A percentile compares a stretch with the other conserved stretches of the same genome.
Conservation (phyloP, 2,113 vertebrate genomes). For the Entomyzon cyanotis region DNA sequence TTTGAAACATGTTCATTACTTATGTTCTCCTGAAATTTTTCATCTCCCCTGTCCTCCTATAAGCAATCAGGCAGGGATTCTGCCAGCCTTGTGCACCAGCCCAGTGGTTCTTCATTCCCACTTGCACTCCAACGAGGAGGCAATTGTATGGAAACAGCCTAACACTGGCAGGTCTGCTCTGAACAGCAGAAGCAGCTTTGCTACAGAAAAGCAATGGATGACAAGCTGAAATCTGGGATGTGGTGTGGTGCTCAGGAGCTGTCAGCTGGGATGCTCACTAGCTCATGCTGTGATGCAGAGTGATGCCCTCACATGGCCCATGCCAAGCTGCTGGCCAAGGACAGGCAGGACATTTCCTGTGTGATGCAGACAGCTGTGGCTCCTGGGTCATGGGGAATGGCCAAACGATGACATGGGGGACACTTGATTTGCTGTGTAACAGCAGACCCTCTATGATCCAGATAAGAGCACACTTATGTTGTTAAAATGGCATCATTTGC, state of each 20-base stretch:
- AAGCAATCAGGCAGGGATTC: neutral
- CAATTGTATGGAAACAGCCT: neutral
- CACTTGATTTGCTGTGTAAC: neutral
- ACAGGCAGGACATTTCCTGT: neutral
- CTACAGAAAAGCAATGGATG: neutral
- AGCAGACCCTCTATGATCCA: neutral
- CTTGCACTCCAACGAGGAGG: accelerated
- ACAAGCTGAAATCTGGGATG: neutral
- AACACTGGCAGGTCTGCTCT: neutral
- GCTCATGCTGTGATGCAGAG: neutral
- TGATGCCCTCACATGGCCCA: neutral
- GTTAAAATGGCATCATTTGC: neutral
- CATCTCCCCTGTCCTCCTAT: neutral
- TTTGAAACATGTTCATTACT: neutral
- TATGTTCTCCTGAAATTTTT: neutral
- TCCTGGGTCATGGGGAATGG: neutral
- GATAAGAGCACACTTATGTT: neutral
- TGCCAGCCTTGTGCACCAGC: neutral
- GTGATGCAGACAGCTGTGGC: neutral
- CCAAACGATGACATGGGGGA: neutral
- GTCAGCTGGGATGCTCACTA: neutral
- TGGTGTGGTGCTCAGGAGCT: neutral
- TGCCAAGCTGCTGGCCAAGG: neutral
- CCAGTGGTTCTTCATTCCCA: neutral
- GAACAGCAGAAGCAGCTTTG: neutral